These are phyloP conservation scores for Phoxinus phoxinus DNA, from an alignment of 2,113 vertebrate species.

Conservation along the genomic window DNA sequence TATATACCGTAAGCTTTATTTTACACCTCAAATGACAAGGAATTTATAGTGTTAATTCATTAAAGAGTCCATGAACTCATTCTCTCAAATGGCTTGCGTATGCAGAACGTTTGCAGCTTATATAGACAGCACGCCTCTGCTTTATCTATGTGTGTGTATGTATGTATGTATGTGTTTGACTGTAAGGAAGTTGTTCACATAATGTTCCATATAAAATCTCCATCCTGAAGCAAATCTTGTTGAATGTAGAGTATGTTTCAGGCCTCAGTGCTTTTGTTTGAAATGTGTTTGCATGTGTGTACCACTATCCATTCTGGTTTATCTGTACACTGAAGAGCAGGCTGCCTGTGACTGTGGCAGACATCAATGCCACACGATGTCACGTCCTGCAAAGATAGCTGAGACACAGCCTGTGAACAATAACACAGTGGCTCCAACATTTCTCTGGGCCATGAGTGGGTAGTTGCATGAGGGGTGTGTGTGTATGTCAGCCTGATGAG, in stretches of 20 bases:
- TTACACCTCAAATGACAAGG: neutral
- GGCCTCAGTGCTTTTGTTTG: neutral
- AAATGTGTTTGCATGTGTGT: neutral
- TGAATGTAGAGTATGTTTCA: neutral
- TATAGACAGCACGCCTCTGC: neutral
- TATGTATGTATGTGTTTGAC: neutral
- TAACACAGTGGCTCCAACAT: slow-evolving; percentile 6
- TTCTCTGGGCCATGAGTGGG: neutral
- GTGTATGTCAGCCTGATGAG: neutral
- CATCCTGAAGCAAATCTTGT: neutral
- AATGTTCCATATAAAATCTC: neutral
- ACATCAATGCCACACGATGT: slow-evolving; percentile 20
- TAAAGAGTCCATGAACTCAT: neutral
- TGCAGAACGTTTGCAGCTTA: neutral
- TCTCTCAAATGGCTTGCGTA: neutral
- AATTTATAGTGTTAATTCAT: neutral
- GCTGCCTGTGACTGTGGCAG: neutral
- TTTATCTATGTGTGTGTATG: neutral
- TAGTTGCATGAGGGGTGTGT: neutral
- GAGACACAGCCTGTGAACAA: neutral
- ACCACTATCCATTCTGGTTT: slow-evolving; percentile 5
- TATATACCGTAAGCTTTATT: too few species aligned
- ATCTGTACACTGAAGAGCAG: slow-evolving; percentile 12
- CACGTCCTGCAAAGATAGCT: slow-evolving; percentile 12
- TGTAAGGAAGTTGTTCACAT: neutral